phyloP scores from a whole-genome alignment of 2,113 vertebrate species.

The Onychostruthus taczanowskii region DNA sequence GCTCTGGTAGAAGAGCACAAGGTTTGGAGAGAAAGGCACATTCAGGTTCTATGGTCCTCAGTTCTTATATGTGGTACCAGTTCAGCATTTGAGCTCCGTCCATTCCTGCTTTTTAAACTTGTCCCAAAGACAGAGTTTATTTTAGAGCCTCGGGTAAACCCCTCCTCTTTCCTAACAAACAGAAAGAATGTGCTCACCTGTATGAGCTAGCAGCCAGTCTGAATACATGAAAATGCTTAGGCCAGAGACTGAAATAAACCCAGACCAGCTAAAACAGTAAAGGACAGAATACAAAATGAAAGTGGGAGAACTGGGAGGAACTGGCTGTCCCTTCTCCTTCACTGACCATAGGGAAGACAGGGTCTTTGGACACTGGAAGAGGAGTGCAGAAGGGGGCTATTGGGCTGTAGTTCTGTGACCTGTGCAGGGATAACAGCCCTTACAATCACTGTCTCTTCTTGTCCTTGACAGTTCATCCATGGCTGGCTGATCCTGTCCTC shows the following conservation, averaged over 20 bases:
- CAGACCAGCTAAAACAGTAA: neutral
- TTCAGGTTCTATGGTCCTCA: neutral
- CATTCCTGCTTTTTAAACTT: neutral
- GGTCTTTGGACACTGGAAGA: neutral
- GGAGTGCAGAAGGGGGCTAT: neutral
- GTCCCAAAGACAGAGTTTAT: neutral
- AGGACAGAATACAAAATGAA: neutral
- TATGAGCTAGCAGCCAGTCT: neutral
- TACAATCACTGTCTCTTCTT: neutral
- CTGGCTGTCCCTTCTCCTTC: neutral
- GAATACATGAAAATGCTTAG: neutral
- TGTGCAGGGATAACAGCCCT: neutral
- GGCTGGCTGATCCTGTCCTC: conserved; percentile 97
- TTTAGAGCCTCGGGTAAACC: neutral
- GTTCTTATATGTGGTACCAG: neutral
- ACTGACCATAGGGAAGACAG: neutral
- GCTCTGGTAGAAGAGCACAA: neutral
- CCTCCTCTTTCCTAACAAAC: neutral
- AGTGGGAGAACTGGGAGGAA: neutral
- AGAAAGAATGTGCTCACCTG: neutral
- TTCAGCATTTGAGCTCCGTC: neutral
- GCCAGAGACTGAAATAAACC: neutral
- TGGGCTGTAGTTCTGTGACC: neutral
- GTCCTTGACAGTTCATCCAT: conserved; percentile 87
- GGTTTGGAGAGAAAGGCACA: neutral